Conservation (phyloP, 2,113 vertebrate species). For the Chamaetylas fuelleborni region DNA sequence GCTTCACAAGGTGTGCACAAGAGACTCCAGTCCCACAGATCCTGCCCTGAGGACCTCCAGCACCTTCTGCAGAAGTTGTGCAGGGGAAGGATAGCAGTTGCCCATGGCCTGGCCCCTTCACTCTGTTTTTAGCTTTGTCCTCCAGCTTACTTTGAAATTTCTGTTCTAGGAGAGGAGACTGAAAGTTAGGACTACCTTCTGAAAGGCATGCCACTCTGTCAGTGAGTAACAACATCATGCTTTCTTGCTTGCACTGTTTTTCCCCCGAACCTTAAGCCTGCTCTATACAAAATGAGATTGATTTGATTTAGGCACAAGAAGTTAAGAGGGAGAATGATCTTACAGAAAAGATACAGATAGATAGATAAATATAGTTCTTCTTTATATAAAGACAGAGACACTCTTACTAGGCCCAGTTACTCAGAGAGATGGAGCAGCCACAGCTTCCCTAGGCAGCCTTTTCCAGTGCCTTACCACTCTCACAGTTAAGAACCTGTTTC, state of each 20-base stretch:
- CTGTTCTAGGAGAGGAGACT: background rate
- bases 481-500: background rate
- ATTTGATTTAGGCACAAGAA: background rate
- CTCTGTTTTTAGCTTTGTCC: background rate
- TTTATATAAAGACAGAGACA: background rate
- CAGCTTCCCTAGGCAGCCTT: background rate
- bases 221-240: background rate
- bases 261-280: background rate
- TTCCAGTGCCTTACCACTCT: background rate
- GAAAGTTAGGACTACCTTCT: background rate
- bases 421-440: too few relatives aligned
- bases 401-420: background rate
- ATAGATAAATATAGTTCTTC: background rate
- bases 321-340: background rate
- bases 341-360: background rate
- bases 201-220: background rate
- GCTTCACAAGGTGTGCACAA: background rate
- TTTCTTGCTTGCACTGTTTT: fast-evolving
- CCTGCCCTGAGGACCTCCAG: background rate
- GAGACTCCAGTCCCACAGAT: background rate
- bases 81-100: background rate
- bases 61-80: background rate
- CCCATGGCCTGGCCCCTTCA: fast-evolving
- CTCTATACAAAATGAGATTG: background rate
- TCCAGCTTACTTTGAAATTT: background rate